phyloP scores from a whole-genome alignment of 2,888 invertebrate genomes.

The Phortica okadai region DNA sequence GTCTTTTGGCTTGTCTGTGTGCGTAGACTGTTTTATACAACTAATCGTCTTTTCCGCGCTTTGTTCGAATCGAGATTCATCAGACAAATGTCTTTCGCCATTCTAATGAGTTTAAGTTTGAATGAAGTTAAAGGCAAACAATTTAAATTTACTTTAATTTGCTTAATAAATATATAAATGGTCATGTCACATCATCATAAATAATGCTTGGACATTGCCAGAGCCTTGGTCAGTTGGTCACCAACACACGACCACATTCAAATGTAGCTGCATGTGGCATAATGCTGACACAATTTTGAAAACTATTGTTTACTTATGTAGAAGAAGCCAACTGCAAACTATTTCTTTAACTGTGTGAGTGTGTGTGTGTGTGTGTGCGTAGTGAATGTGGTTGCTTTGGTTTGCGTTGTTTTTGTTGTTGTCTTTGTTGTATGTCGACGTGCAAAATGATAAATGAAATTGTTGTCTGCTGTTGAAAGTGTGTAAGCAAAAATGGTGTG shows the following conservation, averaged over 20 bases:
- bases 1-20: slow-evolving; percentile 43
- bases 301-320: not conserved
- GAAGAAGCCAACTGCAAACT: not conserved
- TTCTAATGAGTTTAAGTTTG: not conserved
- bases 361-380: not conserved
- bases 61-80: slow-evolving; percentile 1
- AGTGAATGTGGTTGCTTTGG: not conserved
- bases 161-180: not conserved
- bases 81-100: not conserved
- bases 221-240: not conserved
- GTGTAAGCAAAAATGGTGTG: not conserved
- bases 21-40: not conserved
- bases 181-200: not conserved
- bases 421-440: not conserved
- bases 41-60: slow-evolving; percentile 3
- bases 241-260: slow-evolving; percentile 36
- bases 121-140: not conserved
- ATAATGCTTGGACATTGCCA: not conserved
- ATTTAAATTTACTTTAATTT: not conserved
- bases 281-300: slow-evolving; percentile 57
- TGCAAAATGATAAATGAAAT: slow-evolving; percentile 10
- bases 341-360: not conserved
- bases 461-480: slow-evolving; percentile 1
- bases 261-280: slow-evolving; percentile 63
- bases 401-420: not conserved